Conservation (phyloP, 2,888 invertebrate species). For the Sepioteuthis lessoniana region DNA sequence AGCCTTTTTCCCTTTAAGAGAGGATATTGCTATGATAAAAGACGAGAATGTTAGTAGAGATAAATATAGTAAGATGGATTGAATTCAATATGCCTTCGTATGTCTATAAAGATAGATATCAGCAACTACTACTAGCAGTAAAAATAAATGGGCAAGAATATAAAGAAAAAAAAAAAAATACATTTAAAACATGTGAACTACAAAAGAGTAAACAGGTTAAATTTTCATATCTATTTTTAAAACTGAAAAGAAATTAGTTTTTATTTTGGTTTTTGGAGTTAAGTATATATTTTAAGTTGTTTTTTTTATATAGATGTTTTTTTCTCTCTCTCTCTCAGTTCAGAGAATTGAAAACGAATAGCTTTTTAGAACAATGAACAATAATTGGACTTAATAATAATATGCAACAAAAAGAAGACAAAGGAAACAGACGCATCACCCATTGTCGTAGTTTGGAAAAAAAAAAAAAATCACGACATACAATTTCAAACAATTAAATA, state of each 20-base stretch:
- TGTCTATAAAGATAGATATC: background rate
- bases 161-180: background rate
- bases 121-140: background rate
- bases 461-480: background rate
- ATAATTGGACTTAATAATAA: background rate
- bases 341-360: background rate
- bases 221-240: too few relatives aligned
- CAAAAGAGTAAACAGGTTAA: background rate
- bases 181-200: background rate
- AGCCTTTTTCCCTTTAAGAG: background rate
- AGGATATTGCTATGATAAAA: background rate
- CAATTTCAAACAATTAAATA: too few relatives aligned
- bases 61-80: slow-evolving; percentile 10
- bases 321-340: background rate
- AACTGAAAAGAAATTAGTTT: background rate
- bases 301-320: background rate
- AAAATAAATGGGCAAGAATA: background rate
- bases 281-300: too few relatives aligned
- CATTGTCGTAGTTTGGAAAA: background rate
- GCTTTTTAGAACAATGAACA: background rate
- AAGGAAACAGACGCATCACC: slow-evolving; percentile 1
- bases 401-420: background rate
- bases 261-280: background rate
- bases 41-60: background rate
- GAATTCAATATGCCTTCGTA: background rate